phyloP scores from a whole-genome alignment of 2,888 invertebrate genomes.

The Anarsia innoxiella region DNA sequence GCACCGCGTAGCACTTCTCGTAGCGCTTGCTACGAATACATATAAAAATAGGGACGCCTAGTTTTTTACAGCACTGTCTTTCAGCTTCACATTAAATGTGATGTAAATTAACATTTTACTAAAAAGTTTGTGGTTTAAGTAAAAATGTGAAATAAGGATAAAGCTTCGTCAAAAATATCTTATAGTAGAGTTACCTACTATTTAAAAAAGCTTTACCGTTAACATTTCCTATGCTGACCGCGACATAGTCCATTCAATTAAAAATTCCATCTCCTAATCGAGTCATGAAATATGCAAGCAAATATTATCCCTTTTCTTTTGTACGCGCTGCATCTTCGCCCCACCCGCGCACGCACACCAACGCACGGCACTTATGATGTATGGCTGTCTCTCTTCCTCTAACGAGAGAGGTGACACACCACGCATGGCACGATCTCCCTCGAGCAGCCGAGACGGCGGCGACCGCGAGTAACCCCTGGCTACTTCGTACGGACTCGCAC shows the following conservation, averaged over 20 bases:
- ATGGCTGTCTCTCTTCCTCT: slow-evolving; percentile 51
- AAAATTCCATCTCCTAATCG: slow-evolving; percentile 75
- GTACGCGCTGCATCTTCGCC: slow-evolving; percentile 73
- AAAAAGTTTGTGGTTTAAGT: background rate
- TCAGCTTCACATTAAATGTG: no score
- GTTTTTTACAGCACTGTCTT: no score
- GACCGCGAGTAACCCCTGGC: slow-evolving; percentile 76
- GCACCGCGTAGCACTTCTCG: slow-evolving; percentile 31
- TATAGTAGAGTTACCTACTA: no score
- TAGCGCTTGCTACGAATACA: slow-evolving; percentile 34
- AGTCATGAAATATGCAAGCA: slow-evolving; percentile 76
- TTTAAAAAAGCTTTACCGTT: no score
- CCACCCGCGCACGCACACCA: slow-evolving; percentile 75
- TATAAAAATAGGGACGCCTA: no score
- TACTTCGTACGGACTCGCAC: slow-evolving; percentile 71
- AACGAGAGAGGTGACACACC: slow-evolving; percentile 31
- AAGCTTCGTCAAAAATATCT: no score
- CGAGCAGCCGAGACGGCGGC: slow-evolving; percentile 62
- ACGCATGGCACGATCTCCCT: slow-evolving; percentile 52
- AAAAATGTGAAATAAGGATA: no score
- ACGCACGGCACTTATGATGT: slow-evolving; percentile 66
- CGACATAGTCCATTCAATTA: slow-evolving; percentile 66
- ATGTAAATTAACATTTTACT: no score
- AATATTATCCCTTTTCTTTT: slow-evolving; percentile 76
- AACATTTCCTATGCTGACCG: slow-evolving; percentile 62